Evolutionary conservation across 2,113 vertebrate genomes (phyloP).

Genomic region (Halichoerus grypus): DNA sequence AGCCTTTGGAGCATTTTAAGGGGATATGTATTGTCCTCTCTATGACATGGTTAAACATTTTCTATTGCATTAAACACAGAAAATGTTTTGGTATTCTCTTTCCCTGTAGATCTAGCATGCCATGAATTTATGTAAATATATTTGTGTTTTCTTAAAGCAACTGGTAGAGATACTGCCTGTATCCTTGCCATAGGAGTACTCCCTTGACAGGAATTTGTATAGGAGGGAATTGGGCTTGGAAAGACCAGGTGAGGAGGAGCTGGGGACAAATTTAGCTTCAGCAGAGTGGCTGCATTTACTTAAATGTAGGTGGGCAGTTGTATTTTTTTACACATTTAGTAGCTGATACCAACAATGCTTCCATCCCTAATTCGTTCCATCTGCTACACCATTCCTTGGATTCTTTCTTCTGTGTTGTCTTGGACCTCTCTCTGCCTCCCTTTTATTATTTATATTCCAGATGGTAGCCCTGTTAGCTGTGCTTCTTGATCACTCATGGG

Average conservation of each 20-base stretch:
- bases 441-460: constrained; percentile 72
- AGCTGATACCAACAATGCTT: constrained; percentile 22
- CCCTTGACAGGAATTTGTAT: background rate
- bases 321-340: constrained; percentile 17
- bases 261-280: background rate
- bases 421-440: constrained; percentile 3
- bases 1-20: constrained; percentile 42
- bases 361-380: constrained; percentile 70
- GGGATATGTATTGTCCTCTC: background rate
- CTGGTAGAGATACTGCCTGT: background rate
- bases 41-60: background rate
- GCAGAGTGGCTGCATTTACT: background rate
- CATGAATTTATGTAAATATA: background rate
- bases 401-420: constrained; percentile 65
- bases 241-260: background rate
- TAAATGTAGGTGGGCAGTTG: background rate
- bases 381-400: constrained; percentile 65
- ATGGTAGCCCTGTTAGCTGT: constrained; percentile 42
- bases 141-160: constrained; percentile 43
- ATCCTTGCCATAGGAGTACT: background rate
- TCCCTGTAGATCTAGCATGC: background rate
- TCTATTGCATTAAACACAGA: background rate
- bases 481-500: background rate
- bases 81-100: background rate
- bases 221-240: background rate